A percentile compares a stretch with the other conserved stretches of the same genome.
Conservation (phyloP, 2,888 invertebrate genomes). For the Sinotaia quadrata region DNA sequence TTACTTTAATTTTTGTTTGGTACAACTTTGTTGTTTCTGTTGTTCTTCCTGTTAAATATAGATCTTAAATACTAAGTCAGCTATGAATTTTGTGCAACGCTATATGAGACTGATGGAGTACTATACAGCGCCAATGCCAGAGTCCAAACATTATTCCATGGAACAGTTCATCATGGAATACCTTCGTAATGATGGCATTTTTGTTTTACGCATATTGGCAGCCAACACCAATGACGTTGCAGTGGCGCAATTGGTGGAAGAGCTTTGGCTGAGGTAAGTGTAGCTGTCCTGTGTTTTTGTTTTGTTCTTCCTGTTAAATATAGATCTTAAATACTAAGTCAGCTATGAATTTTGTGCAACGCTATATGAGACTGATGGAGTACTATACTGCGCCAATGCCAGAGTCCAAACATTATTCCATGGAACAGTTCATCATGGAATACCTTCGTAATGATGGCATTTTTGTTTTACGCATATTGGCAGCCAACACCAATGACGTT, state of each 20-base stretch:
- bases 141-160: constrained; percentile 13
- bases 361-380: constrained; percentile 20
- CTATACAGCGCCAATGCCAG: not conserved
- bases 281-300: too few species aligned
- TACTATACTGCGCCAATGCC: not conserved
- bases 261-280: constrained; percentile 31
- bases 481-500: constrained; percentile 38
- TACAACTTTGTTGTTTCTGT: too few species aligned
- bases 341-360: constrained; percentile 13
- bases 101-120: constrained; percentile 20
- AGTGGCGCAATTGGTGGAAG: constrained; percentile 30
- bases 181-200: constrained; percentile 38
- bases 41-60: not conserved
- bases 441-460: constrained; percentile 39
- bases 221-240: constrained; percentile 38
- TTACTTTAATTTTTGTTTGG: too few species aligned
- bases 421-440: constrained; percentile 31
- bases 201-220: constrained; percentile 35
- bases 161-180: constrained; percentile 35
- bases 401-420: constrained; percentile 9
- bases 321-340: constrained; percentile 17
- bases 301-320: not conserved
- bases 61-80: constrained; percentile 17
- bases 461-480: constrained; percentile 35
- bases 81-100: constrained; percentile 11